Evolutionary conservation across 2,888 invertebrate species (phyloP).

Genomic region (Patella caerulea): DNA sequence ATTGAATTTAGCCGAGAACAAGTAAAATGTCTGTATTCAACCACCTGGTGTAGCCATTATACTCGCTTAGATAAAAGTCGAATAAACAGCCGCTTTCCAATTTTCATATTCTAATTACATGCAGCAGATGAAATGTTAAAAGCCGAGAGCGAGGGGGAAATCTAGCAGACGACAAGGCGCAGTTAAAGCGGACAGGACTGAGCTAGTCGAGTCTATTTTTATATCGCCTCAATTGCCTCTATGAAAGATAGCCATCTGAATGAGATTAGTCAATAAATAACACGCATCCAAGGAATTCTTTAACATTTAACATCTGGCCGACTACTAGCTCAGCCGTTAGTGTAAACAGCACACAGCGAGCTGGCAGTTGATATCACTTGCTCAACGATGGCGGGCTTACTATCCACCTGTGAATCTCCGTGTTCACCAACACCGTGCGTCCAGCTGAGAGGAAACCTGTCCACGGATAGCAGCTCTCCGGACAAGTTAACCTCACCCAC

Average conservation of each 20-base stretch:
- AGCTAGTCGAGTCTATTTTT: constrained; percentile 40
- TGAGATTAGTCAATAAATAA: constrained; percentile 68
- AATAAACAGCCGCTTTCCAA: constrained; percentile 40
- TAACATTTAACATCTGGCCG: constrained; percentile 66
- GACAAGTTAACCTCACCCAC: constrained; percentile 21
- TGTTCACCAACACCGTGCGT: background rate
- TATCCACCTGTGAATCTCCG: constrained; percentile 18
- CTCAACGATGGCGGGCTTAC: constrained; percentile 20
- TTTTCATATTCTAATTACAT: constrained; percentile 47
- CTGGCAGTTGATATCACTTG: constrained; percentile 18
- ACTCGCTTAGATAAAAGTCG: constrained; percentile 36
- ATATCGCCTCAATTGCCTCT: constrained; percentile 45
- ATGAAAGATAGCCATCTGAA: constrained; percentile 55
- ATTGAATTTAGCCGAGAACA: constrained; percentile 43
- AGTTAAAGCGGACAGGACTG: constrained; percentile 36
- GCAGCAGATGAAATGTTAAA: constrained; percentile 26
- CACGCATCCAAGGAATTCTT: constrained; percentile 62
- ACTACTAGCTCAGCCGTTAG: constrained; percentile 48
- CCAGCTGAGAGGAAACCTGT: background rate
- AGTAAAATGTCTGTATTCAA: constrained; percentile 33
- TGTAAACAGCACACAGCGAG: constrained; percentile 13
- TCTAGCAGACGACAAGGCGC: constrained; percentile 7
- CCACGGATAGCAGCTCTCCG: constrained; percentile 27
- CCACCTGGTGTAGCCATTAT: constrained; percentile 42
- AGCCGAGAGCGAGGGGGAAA: constrained; percentile 22